Percentiles rank a stretch among this genome's conserved stretches.
Conservation (phyloP, 2,888 invertebrate species). For the Salticus scenicus region DNA sequence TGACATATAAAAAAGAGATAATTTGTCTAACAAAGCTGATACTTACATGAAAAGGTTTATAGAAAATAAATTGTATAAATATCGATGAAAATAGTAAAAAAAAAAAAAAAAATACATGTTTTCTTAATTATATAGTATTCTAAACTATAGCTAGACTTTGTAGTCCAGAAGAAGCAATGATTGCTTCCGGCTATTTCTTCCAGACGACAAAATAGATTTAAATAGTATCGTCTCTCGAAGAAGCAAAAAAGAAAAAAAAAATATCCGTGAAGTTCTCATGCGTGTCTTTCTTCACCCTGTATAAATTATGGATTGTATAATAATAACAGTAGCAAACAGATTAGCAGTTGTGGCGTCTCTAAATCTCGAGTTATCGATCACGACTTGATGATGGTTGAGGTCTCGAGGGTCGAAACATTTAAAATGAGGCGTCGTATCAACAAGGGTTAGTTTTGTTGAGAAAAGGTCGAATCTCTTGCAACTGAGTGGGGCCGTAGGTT, state of each 20-base stretch:
- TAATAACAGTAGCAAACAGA: slow-evolving; percentile 22
- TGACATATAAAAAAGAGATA: too few species aligned
- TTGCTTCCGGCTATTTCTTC: too few species aligned
- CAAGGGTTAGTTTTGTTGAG: not conserved
- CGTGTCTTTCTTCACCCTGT: not conserved
- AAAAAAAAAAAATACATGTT: too few species aligned
- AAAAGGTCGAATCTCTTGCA: slow-evolving; percentile 26
- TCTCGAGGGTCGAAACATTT: slow-evolving; percentile 56
- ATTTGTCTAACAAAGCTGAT: too few species aligned
- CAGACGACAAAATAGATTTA: too few species aligned
- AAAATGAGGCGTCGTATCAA: slow-evolving; percentile 20
- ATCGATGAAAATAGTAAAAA: too few species aligned
- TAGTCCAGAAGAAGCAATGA: too few species aligned
- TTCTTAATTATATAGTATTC: too few species aligned
- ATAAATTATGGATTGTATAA: slow-evolving; percentile 15
- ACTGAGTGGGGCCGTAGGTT: slow-evolving; percentile 23
- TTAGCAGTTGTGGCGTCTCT: slow-evolving; percentile 15
- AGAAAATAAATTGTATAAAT: too few species aligned
- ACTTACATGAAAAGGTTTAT: too few species aligned
- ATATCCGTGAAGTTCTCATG: not conserved
- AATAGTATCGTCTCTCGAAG: not conserved
- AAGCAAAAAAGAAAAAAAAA: not conserved
- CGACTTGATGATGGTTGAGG: slow-evolving; percentile 38
- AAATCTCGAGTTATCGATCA: not conserved
- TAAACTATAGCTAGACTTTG: too few species aligned